Evolutionary conservation across 2,888 invertebrate genomes (phyloP).

Genomic region (Dasypolia templi): DNA sequence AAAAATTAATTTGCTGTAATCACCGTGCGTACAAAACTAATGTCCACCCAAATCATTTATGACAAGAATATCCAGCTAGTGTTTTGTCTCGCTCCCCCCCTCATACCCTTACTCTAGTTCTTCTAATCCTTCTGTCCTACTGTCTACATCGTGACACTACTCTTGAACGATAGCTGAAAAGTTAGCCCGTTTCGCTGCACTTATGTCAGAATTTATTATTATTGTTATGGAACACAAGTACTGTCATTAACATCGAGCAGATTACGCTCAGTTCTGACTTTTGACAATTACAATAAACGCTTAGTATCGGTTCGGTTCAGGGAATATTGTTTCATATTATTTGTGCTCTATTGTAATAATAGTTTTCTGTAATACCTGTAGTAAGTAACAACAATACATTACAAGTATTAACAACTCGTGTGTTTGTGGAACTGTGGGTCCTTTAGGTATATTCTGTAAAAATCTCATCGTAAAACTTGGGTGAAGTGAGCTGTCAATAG

Average conservation of each 20-base stretch:
- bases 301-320: slow-evolving; percentile 39
- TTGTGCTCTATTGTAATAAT: slow-evolving; percentile 16
- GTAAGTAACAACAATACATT: neutral
- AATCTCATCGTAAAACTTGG: no score
- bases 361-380: neutral
- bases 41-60: no score
- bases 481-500: no score
- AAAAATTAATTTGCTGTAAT: no score
- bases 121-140: slow-evolving; percentile 34
- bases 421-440: neutral
- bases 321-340: slow-evolving; percentile 41
- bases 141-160: slow-evolving; percentile 1
- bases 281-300: slow-evolving; percentile 42
- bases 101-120: no score
- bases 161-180: slow-evolving; percentile 57
- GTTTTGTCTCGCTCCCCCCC: no score
- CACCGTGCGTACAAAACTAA: no score
- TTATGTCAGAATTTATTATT: slow-evolving; percentile 57
- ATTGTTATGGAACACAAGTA: slow-evolving; percentile 50
- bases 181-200: slow-evolving; percentile 55
- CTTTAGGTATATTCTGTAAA: no score
- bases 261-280: slow-evolving; percentile 40
- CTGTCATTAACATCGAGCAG: slow-evolving; percentile 41
- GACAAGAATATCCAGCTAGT: no score
- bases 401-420: neutral